Conservation (phyloP, 2,797 vertebrate genomes). For the Epinephelus malabaricus region DNA sequence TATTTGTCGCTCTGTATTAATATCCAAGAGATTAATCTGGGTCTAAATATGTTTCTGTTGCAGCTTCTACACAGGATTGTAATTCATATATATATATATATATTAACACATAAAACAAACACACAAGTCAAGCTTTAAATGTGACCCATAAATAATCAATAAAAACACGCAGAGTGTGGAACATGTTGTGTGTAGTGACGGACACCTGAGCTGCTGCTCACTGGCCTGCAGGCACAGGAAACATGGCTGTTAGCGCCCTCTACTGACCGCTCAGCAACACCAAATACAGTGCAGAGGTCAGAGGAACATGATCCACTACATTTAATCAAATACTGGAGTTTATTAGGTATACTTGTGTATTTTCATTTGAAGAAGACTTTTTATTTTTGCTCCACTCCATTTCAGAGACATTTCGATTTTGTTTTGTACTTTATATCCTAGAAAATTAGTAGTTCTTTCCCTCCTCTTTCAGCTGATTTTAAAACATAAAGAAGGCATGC, state of each 20-base stretch:
- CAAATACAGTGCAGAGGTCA: background rate
- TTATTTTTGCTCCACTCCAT: background rate
- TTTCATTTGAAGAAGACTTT: background rate
- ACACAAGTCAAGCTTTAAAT: background rate
- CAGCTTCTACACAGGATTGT: background rate
- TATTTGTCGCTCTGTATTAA: background rate
- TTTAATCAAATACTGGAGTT: background rate
- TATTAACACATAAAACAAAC: background rate
- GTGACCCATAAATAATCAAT: background rate
- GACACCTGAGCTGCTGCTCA: constrained; percentile 48
- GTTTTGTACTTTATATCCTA: too few relatives aligned
- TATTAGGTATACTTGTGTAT: background rate
- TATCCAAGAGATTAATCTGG: background rate
- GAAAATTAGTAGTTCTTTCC: too few relatives aligned
- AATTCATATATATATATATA: background rate
- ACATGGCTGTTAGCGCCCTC: constrained; percentile 73
- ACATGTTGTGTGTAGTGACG: background rate
- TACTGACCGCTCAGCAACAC: constrained; percentile 35
- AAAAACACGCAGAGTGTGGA: background rate
- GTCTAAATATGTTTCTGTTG: rapidly evolving
- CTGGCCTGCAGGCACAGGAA: constrained; percentile 35
- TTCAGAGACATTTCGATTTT: background rate
- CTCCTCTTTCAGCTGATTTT: too few relatives aligned
- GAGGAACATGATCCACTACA: background rate
- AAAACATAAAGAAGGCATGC: too few relatives aligned